Base-by-base conservation (phyloP, 1,140 invertebrate genomes). In the Nasonia longicornis region DNA sequence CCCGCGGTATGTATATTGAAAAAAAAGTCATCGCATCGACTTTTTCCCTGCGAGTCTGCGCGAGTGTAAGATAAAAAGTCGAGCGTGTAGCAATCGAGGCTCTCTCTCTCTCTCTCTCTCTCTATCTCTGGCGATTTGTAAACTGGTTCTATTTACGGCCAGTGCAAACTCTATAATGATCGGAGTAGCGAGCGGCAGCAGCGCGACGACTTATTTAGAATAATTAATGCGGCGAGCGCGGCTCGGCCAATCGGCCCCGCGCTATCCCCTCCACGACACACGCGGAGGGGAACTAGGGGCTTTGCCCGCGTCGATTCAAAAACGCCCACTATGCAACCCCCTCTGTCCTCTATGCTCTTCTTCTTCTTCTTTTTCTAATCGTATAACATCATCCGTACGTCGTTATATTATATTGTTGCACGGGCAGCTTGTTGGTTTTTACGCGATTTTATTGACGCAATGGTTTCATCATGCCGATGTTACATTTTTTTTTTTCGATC, bases 131-230 rank as follows among this genome's bases (percentile, higher is more conserved):
- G 84, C 85, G 87, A 89, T 89, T 89, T 87, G 86, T 89, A 89
- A 90, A 90, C 88, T 86, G 85, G 86, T 89, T 90, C 88, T 90
- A 90, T 89, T 90, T 89, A 89, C 89, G 88, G 87, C 52, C 85
- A 88, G 84, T 90, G 88, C 87, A 87, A 90, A 89, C 88, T 89
- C 88, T 89, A 90, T 89, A 89, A 89, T 89, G 88, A 89, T 45
- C 52, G 70, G n/a, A 84, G 26, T 26, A 26, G 26, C 26, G 4
- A 35, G 31, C 31, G 4, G 85, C 85, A 85, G 86, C 86, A 84
- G 87, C 85, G 81, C 88, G 87, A 90, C 89, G 89, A 90, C 89
- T 90, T 90, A 90, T 89, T 90, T 89, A 89, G 87, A 90, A 90
- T 90, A 90, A 90, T 90, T 90, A 90, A 90, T 89, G 84, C 84